Evolutionary conservation across 2,888 invertebrate species (phyloP).

Genomic region (Tinea trinotella): DNA sequence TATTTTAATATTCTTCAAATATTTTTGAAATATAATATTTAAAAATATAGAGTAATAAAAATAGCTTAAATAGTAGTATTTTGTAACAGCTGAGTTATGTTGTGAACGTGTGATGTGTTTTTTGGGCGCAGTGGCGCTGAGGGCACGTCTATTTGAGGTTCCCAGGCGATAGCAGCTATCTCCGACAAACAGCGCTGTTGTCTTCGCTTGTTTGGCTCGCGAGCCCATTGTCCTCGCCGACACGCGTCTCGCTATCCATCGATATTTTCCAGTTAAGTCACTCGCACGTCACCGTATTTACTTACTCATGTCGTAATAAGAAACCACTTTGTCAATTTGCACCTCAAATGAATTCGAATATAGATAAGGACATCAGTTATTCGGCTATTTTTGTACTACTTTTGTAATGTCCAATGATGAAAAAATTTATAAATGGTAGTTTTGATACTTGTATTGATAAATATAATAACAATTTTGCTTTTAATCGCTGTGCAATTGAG

Average conservation of each 20-base stretch:
- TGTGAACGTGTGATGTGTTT: background rate
- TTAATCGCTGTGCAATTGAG: too few species aligned
- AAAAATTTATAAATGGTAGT: too few species aligned
- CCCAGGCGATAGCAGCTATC: slow-evolving; percentile 69
- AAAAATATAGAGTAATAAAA: too few species aligned
- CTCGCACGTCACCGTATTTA: background rate
- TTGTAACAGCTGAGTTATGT: too few species aligned
- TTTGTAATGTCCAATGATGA: too few species aligned
- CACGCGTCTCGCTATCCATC: slow-evolving; percentile 18
- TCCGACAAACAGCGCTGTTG: slow-evolving; percentile 57
- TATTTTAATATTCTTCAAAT: too few species aligned
- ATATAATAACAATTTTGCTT: too few species aligned
- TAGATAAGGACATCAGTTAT: too few species aligned
- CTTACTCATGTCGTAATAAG: background rate
- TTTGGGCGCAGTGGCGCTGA: background rate
- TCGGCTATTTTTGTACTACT: too few species aligned
- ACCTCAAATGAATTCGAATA: background rate
- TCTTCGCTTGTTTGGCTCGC: slow-evolving; percentile 3
- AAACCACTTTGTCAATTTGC: background rate
- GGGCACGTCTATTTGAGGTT: slow-evolving; percentile 49
- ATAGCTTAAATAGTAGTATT: too few species aligned
- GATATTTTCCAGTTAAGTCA: slow-evolving; percentile 10
- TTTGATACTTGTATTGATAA: too few species aligned
- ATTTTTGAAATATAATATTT: too few species aligned
- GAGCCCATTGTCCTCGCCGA: slow-evolving; percentile 12